A percentile compares a stretch with the other conserved stretches of the same genome.
These are phyloP conservation scores for Puma concolor DNA, from an alignment of 2,113 vertebrate species.

Conservation along the genomic window DNA sequence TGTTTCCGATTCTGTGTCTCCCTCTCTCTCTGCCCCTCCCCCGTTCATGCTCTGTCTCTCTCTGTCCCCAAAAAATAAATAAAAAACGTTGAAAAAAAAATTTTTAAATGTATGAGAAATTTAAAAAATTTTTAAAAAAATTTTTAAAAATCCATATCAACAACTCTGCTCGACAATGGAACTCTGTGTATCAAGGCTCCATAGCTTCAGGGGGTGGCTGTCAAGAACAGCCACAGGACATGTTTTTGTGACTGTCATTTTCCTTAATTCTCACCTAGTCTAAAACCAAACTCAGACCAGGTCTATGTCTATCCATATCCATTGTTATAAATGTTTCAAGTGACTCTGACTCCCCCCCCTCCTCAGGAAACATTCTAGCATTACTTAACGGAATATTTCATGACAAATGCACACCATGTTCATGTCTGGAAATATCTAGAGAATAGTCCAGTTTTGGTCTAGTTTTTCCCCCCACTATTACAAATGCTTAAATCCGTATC, in stretches of 20 bases:
- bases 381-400: background rate
- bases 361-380: background rate
- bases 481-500: constrained; percentile 5
- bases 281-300: background rate
- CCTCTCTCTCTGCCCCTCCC: no score
- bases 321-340: background rate
- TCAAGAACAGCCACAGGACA: background rate
- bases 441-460: background rate
- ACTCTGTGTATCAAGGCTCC: background rate
- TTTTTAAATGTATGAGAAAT: background rate
- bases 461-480: background rate
- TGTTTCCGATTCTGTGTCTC: no score
- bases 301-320: background rate
- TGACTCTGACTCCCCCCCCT: background rate
- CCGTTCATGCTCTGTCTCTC: no score
- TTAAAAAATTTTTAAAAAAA: background rate
- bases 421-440: background rate
- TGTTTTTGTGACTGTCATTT: background rate
- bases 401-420: background rate
- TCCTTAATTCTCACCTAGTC: constrained; percentile 1
- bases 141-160: background rate
- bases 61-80: no score
- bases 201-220: background rate
- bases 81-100: no score
- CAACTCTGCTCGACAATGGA: background rate